Evolutionary conservation across 2,888 invertebrate species (phyloP).

Genomic region (Eilema sororculum): DNA sequence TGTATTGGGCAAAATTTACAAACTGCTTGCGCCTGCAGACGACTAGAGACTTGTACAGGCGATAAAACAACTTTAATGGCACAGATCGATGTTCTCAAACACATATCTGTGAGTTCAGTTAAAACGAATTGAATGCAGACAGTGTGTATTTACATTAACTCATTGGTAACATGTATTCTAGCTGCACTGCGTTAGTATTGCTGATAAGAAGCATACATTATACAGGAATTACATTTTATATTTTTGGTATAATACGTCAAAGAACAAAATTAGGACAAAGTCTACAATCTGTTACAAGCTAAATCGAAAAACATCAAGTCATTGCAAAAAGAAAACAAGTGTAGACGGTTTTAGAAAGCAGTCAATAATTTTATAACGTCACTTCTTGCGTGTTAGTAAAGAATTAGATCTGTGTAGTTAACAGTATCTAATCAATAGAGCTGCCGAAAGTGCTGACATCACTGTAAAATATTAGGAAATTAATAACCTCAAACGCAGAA

Average conservation of each 20-base stretch:
- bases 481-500: conserved; percentile 44
- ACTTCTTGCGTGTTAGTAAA: conserved; percentile 3
- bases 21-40: conserved; percentile 45
- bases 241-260: background rate
- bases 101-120: conserved; percentile 62
- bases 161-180: conserved; percentile 22
- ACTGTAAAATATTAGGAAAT: conserved; percentile 56
- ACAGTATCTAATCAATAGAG: conserved; percentile 33
- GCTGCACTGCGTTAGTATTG: conserved; percentile 17
- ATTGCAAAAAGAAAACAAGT: conserved; percentile 22
- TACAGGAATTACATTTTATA: background rate
- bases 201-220: conserved; percentile 13
- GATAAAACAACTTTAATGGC: conserved; percentile 74
- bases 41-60: conserved; percentile 50
- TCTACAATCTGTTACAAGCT: background rate
- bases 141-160: conserved; percentile 59
- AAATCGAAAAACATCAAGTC: conserved; percentile 18
- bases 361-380: conserved; percentile 9
- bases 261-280: conserved; percentile 5
- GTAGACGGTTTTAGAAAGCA: conserved; percentile 17
- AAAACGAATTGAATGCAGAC: conserved; percentile 66
- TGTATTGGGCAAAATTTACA: conserved; percentile 78
- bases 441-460: conserved; percentile 52
- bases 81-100: conserved; percentile 75
- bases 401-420: conserved; percentile 25